These are phyloP conservation scores for Pogonocichla stellata DNA, from an alignment of 2,113 vertebrate genomes.

Conservation along the genomic window DNA sequence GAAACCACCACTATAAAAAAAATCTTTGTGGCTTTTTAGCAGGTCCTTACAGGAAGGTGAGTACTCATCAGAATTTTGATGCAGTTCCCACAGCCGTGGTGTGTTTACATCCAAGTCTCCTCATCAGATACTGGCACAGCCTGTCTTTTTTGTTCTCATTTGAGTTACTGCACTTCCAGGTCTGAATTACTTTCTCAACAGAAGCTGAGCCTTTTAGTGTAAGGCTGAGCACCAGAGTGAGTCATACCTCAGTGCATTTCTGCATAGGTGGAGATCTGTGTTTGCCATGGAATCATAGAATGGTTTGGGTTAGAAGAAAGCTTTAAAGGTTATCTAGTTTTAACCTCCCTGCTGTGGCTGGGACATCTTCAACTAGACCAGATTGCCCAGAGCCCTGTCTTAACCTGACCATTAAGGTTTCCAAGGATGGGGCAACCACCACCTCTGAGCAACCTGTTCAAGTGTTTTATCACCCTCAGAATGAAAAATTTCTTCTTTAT, in stretches of 20 bases:
- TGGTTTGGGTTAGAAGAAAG: neutral
- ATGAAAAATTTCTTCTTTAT: neutral
- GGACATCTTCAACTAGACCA: neutral
- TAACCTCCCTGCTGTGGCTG: neutral
- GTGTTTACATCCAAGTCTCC: neutral
- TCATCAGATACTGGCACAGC: neutral
- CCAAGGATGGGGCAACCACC: neutral
- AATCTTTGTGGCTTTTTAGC: conserved; percentile 20
- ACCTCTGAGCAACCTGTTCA: neutral
- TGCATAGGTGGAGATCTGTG: neutral
- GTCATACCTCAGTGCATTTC: neutral
- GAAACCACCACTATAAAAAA: conserved; percentile 33
- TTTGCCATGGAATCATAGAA: neutral
- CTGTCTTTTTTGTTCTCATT: neutral
- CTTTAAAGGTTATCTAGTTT: neutral
- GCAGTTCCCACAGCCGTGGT: conserved; percentile 10
- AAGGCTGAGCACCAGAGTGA: neutral
- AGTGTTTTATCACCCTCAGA: neutral
- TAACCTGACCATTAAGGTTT: neutral
- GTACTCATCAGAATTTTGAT: neutral
- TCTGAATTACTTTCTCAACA: neutral
- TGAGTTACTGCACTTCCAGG: neutral
- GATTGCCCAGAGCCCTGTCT: neutral
- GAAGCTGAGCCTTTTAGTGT: neutral
- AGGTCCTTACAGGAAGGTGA: conserved; percentile 47